Percentiles rank a stretch among this genome's conserved stretches.
phyloP scores from a whole-genome alignment of 35 echinoderm and acorn worm species.

The Lytechinus pictus region DNA sequence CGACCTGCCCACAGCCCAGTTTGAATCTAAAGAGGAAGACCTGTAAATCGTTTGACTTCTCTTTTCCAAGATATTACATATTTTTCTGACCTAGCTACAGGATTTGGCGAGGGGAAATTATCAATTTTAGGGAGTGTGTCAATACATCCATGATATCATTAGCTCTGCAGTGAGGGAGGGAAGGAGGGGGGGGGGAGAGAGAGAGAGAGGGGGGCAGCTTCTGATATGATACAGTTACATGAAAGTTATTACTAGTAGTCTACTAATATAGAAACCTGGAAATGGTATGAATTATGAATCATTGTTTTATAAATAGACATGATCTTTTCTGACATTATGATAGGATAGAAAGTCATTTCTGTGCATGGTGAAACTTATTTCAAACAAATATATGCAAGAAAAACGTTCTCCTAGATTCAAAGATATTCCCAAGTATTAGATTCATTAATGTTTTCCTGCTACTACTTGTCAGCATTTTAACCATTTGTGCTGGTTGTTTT shows the following conservation, averaged over 20 bases:
- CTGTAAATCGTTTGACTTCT: neutral
- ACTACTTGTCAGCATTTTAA: too few species aligned
- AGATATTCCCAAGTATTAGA: too few species aligned
- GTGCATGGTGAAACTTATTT: neutral
- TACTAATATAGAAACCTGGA: neutral
- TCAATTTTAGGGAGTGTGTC: constrained; percentile 31
- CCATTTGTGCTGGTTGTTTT: too few species aligned
- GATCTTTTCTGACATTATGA: too few species aligned
- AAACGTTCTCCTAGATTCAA: too few species aligned
- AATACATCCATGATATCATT: constrained; percentile 17
- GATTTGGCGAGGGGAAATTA: constrained; percentile 42
- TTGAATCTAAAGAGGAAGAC: neutral
- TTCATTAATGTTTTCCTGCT: too few species aligned
- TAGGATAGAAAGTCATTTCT: neutral
- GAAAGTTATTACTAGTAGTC: neutral
- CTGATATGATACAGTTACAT: neutral
- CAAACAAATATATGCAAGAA: too few species aligned
- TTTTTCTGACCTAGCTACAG: constrained; percentile 23
- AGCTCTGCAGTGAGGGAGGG: neutral
- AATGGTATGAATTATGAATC: neutral
- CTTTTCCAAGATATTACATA: neutral
- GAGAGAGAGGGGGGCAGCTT: neutral
- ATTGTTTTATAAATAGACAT: too few species aligned
- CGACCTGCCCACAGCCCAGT: neutral
- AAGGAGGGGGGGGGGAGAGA: neutral